phyloP scores from a whole-genome alignment of 2,797 vertebrate species.

The Champsocephalus gunnari region DNA sequence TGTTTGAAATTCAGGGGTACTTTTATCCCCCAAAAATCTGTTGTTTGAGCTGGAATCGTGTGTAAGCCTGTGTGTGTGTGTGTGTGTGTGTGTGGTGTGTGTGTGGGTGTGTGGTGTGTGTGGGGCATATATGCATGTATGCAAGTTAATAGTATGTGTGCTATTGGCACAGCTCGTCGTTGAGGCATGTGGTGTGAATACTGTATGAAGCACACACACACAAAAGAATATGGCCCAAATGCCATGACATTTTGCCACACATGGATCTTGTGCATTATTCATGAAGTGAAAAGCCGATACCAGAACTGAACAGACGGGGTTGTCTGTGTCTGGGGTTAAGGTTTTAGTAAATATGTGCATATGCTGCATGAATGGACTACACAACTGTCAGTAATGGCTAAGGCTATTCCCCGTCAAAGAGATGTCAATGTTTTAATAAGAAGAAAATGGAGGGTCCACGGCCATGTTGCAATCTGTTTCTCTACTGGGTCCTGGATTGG shows the following conservation, averaged over 20 bases:
- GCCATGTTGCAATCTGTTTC: neutral
- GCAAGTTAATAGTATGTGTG: slow-evolving; percentile 14
- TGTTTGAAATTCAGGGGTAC: slow-evolving; percentile 42
- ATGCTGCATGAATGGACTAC: slow-evolving; percentile 10
- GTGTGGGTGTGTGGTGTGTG: no score
- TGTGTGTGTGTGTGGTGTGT: neutral
- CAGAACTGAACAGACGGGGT: slow-evolving; percentile 53
- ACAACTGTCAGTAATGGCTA: slow-evolving; percentile 7
- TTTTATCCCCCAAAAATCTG: slow-evolving; percentile 44
- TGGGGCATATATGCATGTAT: slow-evolving; percentile 7
- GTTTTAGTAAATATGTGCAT: slow-evolving; percentile 46
- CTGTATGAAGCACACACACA: slow-evolving; percentile 13
- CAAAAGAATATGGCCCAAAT: slow-evolving; percentile 66
- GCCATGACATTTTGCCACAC: slow-evolving; percentile 82
- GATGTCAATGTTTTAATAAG: slow-evolving; percentile 14
- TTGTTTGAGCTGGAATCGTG: slow-evolving; percentile 6
- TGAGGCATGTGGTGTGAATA: slow-evolving; percentile 22
- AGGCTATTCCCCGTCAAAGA: slow-evolving; percentile 21
- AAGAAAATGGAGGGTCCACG: slow-evolving; percentile 19
- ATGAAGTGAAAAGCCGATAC: slow-evolving; percentile 60
- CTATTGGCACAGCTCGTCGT: slow-evolving; percentile 14
- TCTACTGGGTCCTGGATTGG: slow-evolving; percentile 23
- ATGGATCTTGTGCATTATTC: slow-evolving; percentile 79
- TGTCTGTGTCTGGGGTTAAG: slow-evolving; percentile 24
- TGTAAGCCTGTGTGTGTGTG: neutral